These are phyloP conservation scores for Potamarius usumacintae DNA, from an alignment of 2,113 vertebrate genomes.

Conservation along the genomic window DNA sequence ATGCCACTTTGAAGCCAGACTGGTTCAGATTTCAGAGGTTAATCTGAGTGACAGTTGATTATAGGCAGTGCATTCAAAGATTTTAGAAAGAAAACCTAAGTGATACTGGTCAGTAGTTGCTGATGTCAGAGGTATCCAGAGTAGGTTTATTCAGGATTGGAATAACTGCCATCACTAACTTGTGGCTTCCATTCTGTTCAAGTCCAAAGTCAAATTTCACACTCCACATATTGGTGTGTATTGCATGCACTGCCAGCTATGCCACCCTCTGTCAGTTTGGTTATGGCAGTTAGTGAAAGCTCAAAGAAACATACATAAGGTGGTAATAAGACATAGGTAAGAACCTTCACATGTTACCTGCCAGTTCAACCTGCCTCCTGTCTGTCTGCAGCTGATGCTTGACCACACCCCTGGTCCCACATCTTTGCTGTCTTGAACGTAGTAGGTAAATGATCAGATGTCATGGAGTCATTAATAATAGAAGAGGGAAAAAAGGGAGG, in stretches of 20 bases:
- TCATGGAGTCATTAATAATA: neutral
- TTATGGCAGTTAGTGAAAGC: neutral
- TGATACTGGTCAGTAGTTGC: neutral
- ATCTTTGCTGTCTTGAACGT: neutral
- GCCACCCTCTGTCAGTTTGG: neutral
- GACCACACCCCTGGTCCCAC: neutral
- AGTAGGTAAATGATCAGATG: neutral
- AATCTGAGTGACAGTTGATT: neutral
- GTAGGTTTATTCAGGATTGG: too few relatives aligned
- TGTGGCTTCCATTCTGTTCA: too few relatives aligned
- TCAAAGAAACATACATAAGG: neutral
- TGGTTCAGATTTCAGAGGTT: neutral
- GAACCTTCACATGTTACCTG: neutral
- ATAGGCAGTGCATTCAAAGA: neutral
- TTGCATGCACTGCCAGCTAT: neutral
- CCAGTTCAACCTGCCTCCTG: neutral
- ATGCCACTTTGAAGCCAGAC: neutral
- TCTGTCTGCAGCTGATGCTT: neutral
- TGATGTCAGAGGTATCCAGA: neutral
- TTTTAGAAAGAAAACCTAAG: neutral
- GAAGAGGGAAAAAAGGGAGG: neutral
- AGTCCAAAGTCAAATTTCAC: neutral
- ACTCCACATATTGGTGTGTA: neutral
- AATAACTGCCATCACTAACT: too few relatives aligned
- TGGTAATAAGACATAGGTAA: neutral